These are phyloP conservation scores for Drosophila flavopinicola DNA, from an alignment of 2,888 invertebrate species.

Conservation along the genomic window DNA sequence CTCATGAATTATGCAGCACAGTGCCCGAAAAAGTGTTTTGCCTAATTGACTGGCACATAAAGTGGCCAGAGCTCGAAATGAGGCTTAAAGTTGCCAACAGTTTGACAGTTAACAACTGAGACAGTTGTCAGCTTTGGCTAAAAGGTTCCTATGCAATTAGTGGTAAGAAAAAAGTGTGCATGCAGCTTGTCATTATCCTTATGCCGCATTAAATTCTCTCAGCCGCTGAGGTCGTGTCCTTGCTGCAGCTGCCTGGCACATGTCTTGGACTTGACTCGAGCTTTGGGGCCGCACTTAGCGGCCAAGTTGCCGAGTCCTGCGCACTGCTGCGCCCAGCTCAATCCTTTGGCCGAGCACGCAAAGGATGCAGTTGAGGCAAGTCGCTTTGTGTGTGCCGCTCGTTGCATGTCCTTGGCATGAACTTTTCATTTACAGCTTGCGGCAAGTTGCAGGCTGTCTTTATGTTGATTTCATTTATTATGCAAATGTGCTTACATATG, in stretches of 20 bases:
- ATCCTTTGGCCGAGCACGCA: neutral
- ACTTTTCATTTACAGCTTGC: slow-evolving; percentile 73
- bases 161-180: neutral
- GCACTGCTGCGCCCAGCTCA: slow-evolving; percentile 8
- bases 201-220: slow-evolving; percentile 8
- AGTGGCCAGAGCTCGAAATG: slow-evolving; percentile 14
- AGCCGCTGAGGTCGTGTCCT: slow-evolving; percentile 27
- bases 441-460: slow-evolving; percentile 26
- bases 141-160: slow-evolving; percentile 33
- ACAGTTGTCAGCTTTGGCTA: neutral
- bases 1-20: slow-evolving; percentile 54
- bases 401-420: slow-evolving; percentile 62
- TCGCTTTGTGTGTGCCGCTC: slow-evolving; percentile 17
- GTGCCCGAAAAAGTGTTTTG: slow-evolving; percentile 45
- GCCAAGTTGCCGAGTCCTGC: slow-evolving; percentile 49
- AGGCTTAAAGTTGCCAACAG: slow-evolving; percentile 12
- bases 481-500: slow-evolving; percentile 50
- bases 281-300: slow-evolving; percentile 45
- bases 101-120: neutral
- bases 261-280: slow-evolving; percentile 33
- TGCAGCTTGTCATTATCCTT: slow-evolving; percentile 26
- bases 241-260: slow-evolving; percentile 22
- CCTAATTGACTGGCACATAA: slow-evolving; percentile 43
- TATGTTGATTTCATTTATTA: slow-evolving; percentile 74
- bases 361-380: slow-evolving; percentile 5